Evolutionary conservation across 2,797 vertebrate genomes (phyloP), one percentile per base, ranked within the genome.

Genomic region (Synanceia verrucosa): DNA sequence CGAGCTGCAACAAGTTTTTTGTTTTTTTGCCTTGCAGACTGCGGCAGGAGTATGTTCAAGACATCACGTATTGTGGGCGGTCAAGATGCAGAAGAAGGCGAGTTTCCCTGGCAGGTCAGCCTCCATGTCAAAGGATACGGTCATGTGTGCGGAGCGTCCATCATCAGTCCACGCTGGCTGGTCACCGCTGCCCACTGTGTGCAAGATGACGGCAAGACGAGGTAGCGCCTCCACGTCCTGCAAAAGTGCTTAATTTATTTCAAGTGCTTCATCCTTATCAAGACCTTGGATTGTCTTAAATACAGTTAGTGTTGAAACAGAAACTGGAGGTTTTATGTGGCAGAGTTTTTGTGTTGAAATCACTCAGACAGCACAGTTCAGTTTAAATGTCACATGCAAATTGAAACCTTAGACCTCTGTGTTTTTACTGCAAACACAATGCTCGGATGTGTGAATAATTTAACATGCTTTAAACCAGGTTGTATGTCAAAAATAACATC

Each of bases 41-140:
- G 96, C 1, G 98, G 97, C 13, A 88, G 18, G 39, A 95, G 89
- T 1, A 82, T 85, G 0, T 96, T 68, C 36, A 95, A 86, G 70
- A 82, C 86, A 9, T 93, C 96, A 0, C 95, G 97, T 26, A 96
- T 99, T 0, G 97, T 99, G 0, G 98, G 97, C 0, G 98, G 98
- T 28, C 87, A 93, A 81, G 82, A 96, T 0, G 92, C 96, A 0
- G 91, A 94, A 0, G 78, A 83, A 2, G 98, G 96, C 0, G 97
- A 99, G 81, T 99, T 95, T 87, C 98, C 98, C 0, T 99, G 98
- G 98, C 97, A 99, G 89, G 95, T 98, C 93, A 99, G 98, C 92
- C 95, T 99, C 19, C 97, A 99, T 0, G 63, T 83, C 23, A 91
- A 79, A 72, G 37, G 21, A 12, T 37, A 13, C 0, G 93, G 94